Percentiles rank a stretch among this genome's conserved stretches.
Conservation (phyloP, 2,888 invertebrate genomes). For the Acleris cristana region DNA sequence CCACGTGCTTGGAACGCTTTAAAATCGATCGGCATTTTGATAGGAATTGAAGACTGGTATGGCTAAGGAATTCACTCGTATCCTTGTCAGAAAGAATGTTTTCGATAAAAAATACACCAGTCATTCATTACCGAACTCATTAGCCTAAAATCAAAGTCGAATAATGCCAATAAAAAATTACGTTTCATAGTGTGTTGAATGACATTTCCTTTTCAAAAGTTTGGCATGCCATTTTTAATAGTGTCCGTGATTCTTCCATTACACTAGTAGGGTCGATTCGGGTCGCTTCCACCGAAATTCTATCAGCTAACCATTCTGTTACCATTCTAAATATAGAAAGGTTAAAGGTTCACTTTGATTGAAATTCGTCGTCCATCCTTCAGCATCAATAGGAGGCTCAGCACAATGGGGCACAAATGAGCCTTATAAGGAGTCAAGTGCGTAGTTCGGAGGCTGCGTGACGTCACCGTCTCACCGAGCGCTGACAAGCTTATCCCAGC, state of each 20-base stretch:
- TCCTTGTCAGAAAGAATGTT: slow-evolving; percentile 5
- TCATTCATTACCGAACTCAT: slow-evolving; percentile 2
- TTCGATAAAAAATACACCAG: slow-evolving; percentile 1
- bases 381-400: slow-evolving; percentile 18
- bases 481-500: slow-evolving; percentile 58
- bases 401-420: slow-evolving; percentile 32
- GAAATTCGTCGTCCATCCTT: slow-evolving; percentile 24
- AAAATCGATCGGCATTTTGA: slow-evolving; percentile 16
- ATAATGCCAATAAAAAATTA: neutral
- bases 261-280: no score
- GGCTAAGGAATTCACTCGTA: slow-evolving; percentile 11
- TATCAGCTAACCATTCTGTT: slow-evolving; percentile 14
- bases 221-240: neutral
- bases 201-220: neutral
- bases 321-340: slow-evolving; percentile 12
- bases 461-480: slow-evolving; percentile 42
- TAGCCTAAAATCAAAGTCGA: neutral
- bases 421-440: slow-evolving; percentile 31
- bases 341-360: slow-evolving; percentile 14
- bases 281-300: neutral
- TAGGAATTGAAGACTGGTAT: slow-evolving; percentile 5
- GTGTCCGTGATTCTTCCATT: neutral
- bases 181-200: neutral
- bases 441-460: slow-evolving; percentile 38
- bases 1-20: slow-evolving; percentile 1